A percentile compares a stretch with the other conserved stretches of the same genome.
Conservation (phyloP, 2,888 invertebrate species). For the Phasia obesa region DNA sequence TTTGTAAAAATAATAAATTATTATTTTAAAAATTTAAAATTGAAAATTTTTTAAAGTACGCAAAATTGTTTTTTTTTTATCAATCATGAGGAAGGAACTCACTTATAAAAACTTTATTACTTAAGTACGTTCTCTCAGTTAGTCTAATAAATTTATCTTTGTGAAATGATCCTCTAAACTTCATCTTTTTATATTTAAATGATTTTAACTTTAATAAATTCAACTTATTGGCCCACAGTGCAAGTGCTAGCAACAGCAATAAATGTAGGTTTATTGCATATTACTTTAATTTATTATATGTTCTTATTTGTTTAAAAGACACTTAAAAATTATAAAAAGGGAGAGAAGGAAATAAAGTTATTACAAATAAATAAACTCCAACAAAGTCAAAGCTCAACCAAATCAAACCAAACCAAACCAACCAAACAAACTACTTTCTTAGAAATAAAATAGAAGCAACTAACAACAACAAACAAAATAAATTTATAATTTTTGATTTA, state of each 20-base stretch:
- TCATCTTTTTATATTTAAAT: no score
- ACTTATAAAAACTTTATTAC: no score
- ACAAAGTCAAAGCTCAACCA: slow-evolving; percentile 25
- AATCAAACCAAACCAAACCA: slow-evolving; percentile 47
- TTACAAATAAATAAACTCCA: slow-evolving; percentile 62
- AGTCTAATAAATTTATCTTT: no score
- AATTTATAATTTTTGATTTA: slow-evolving; percentile 70
- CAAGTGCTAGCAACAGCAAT: slow-evolving; percentile 34
- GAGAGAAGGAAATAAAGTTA: slow-evolving; percentile 64
- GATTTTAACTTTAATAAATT: not conserved
- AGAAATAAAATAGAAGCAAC: not conserved
- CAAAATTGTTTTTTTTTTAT: no score
- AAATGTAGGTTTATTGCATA: slow-evolving; percentile 71
- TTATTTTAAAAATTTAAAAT: no score
- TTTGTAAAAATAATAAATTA: no score
- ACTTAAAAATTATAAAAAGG: slow-evolving; percentile 73
- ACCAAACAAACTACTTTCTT: slow-evolving; percentile 43
- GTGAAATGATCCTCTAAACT: no score
- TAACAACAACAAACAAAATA: slow-evolving; percentile 30
- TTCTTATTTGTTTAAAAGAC: slow-evolving; percentile 77
- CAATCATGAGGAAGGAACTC: no score
- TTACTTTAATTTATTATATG: slow-evolving; percentile 79
- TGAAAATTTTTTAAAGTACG: no score
- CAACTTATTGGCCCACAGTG: slow-evolving; percentile 21
- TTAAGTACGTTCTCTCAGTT: no score